Base-by-base conservation (phyloP, 2,797 vertebrate genomes). In the Tolypeutes matacus region DNA sequence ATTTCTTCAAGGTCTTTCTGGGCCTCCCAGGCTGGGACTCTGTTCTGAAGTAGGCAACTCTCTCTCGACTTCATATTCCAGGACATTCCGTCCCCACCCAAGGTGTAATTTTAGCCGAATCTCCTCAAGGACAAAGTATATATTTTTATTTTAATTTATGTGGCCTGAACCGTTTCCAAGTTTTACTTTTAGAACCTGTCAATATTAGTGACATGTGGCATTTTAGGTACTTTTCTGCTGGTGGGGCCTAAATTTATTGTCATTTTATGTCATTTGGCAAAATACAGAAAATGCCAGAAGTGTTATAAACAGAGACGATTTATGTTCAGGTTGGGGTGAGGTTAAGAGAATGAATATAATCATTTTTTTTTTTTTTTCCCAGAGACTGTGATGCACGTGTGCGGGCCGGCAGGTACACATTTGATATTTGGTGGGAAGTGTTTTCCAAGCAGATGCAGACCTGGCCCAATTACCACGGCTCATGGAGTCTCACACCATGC, bases 151-250 rank as follows among this genome's bases (percentile, higher is more conserved):
- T 97, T 97, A 98, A 98, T 98, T 97, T 97, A 98, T 97, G 91
- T 95, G 46, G 2, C 67, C 97, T 97, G 98, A 98, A 97, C 92
- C 86, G 58, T 91, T 97, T 97, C 98, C 98, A 98, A 98, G 94
- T 97, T 96, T 97, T 94, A 97, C 98, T 98, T 97, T 98, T 96
- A 97, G 97, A 96, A 97, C 92, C 96, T 97, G 98, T 97, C 98
- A 97, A 96, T 97, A 97, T 97, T 97, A 95, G 97, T 97, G 97
- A 96, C 97, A 97, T 95, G 97, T 98, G 97, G 97, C 96, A 96
- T 97, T 96, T 97, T 91, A 95, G 97, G 86, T 94, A 91, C 94
- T 97, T 97, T 96, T 97, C 96, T 93, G 97, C 96, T 95, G 95
- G 95, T 96, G 92, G 94, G 93, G 95, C 88, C 94, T 96, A 94